phyloP scores from a whole-genome alignment of 2,888 invertebrate genomes.

The Tridacna gigas region DNA sequence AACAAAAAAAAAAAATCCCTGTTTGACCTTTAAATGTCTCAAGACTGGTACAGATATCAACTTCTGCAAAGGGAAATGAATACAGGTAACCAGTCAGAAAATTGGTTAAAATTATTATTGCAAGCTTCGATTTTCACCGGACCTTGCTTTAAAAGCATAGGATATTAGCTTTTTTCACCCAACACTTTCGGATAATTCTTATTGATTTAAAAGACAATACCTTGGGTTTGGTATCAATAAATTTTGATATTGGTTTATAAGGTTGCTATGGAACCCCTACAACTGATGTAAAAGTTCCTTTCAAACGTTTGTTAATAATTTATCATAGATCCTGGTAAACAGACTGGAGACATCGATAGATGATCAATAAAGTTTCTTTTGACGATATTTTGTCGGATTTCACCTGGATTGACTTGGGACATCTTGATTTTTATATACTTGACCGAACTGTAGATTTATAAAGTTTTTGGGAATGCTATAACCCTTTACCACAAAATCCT shows the following conservation, averaged over 20 bases:
- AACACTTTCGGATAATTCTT: constrained; percentile 22
- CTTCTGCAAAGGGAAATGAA: no score
- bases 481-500: no score
- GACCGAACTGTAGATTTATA: no score
- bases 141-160: constrained; percentile 9
- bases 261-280: constrained; percentile 62
- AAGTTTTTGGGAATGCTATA: no score
- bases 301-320: constrained; percentile 63
- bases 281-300: constrained; percentile 56
- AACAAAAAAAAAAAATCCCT: no score
- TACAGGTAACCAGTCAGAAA: constrained; percentile 2
- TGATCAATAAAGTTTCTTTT: constrained; percentile 32
- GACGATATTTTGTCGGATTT: constrained; percentile 28
- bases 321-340: constrained; percentile 42
- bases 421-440: not conserved
- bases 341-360: constrained; percentile 24
- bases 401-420: constrained; percentile 17
- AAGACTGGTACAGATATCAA: no score
- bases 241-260: constrained; percentile 58
- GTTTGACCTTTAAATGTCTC: no score
- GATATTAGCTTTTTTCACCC: constrained; percentile 22
- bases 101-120: constrained; percentile 6
- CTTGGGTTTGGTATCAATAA: constrained; percentile 50
- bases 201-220: constrained; percentile 28
- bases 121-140: constrained; percentile 14